A percentile compares a stretch with the other conserved stretches of the same genome.
phyloP scores from a whole-genome alignment of 1,140 invertebrate species.

The Ooceraea biroi region DNA sequence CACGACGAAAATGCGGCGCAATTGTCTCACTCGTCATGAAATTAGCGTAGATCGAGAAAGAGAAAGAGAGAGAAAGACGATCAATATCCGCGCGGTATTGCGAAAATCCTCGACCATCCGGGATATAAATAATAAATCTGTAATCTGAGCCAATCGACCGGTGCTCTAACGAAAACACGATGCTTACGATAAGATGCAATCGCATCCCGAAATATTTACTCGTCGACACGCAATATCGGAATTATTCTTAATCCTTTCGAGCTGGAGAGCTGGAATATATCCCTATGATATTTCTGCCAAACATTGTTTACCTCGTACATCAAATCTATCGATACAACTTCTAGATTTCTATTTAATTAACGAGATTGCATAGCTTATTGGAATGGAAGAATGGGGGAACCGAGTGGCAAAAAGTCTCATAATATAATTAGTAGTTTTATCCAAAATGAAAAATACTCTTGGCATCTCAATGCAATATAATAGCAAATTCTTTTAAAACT shows the following conservation, averaged over 20 bases:
- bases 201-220: constrained; percentile 31
- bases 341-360: background rate
- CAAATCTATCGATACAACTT: background rate
- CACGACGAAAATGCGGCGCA: background rate
- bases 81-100: constrained; percentile 32
- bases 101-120: background rate
- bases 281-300: background rate
- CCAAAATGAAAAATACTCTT: background rate
- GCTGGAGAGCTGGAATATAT: background rate
- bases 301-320: background rate
- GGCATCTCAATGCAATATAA: background rate
- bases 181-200: background rate
- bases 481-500: background rate
- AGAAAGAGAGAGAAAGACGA: constrained; percentile 4
- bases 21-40: constrained; percentile 6
- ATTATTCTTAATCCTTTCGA: background rate
- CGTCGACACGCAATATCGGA: background rate
- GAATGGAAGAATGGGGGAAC: background rate
- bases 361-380: background rate
- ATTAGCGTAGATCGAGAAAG: background rate
- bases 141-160: constrained; percentile 41
- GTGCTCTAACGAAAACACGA: constrained; percentile 29
- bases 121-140: constrained; percentile 67
- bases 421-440: background rate
- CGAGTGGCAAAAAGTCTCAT: background rate